Conservation (phyloP, 1,140 invertebrate genomes). For the Caenorhabditis elegans region DNA sequence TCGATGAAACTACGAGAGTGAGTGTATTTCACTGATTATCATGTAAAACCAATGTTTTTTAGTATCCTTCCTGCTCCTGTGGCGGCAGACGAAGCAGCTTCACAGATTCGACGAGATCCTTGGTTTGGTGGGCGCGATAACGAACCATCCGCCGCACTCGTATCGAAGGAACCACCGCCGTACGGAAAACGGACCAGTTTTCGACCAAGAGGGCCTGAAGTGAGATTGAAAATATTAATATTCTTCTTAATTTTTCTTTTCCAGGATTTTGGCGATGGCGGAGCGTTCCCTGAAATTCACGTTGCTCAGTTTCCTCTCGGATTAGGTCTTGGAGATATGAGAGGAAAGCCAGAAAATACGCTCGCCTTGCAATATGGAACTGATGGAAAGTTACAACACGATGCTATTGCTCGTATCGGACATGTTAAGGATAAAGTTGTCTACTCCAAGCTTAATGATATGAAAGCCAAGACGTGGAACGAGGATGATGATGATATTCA, state of each 20-base stretch:
- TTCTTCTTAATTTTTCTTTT: no score
- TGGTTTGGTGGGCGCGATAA: conserved; percentile 60
- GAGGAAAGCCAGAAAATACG: conserved; percentile 68
- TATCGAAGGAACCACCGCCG: conserved; percentile 73
- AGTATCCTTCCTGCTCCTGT: conserved; percentile 43
- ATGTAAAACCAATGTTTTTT: background rate
- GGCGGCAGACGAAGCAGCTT: conserved; percentile 34
- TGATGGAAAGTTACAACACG: conserved; percentile 87
- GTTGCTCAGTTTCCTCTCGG: conserved; percentile 93
- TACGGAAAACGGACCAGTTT: conserved; percentile 93
- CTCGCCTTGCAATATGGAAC: conserved; percentile 89
- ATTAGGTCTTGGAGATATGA: conserved; percentile 71
- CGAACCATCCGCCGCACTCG: conserved; percentile 39
- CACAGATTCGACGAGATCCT: conserved; percentile 51
- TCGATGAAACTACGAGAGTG: conserved; percentile 12
- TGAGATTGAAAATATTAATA: conserved; percentile 71
- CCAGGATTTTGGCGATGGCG: conserved; percentile 87
- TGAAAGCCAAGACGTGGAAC: conserved; percentile 78
- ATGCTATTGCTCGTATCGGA: conserved; percentile 89
- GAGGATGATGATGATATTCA: conserved; percentile 86
- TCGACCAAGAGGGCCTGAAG: conserved; percentile 83
- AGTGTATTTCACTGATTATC: background rate
- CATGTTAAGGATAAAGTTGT: conserved; percentile 94
- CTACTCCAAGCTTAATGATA: conserved; percentile 89
- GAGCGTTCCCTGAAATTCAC: conserved; percentile 95